Percentiles rank a stretch among this genome's conserved stretches.
These are phyloP conservation scores for Carduelis carduelis DNA, from an alignment of 2,797 vertebrate species.

Conservation along the genomic window DNA sequence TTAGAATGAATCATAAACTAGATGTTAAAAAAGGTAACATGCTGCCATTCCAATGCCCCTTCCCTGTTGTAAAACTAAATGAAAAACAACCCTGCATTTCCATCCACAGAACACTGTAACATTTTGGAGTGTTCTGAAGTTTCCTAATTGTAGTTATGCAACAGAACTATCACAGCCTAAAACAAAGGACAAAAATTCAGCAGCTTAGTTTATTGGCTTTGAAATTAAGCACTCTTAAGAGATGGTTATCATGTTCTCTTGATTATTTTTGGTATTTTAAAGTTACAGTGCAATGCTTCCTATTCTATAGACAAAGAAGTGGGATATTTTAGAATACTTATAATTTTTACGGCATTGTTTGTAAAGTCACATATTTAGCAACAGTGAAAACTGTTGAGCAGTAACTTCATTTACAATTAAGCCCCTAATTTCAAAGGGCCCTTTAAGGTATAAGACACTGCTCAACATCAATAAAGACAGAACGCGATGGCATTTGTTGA, in stretches of 20 bases:
- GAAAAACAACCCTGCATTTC: neutral
- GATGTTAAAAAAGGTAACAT: constrained; percentile 9
- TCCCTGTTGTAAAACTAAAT: constrained; percentile 19
- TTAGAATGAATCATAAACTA: constrained; percentile 39
- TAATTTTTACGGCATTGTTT: neutral
- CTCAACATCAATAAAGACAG: neutral
- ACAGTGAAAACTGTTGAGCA: neutral
- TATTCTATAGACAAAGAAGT: neutral
- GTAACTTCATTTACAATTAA: neutral
- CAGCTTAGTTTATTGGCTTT: neutral
- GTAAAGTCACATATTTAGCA: neutral
- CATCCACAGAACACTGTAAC: constrained; percentile 2
- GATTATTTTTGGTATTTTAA: constrained; percentile 17
- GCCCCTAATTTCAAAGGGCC: neutral
- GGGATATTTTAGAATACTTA: neutral
- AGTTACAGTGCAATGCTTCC: neutral
- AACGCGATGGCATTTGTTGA: neutral
- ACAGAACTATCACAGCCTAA: constrained; percentile 24
- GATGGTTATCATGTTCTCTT: neutral
- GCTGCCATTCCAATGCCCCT: neutral
- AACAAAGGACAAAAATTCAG: constrained; percentile 34
- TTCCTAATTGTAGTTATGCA: constrained; percentile 33
- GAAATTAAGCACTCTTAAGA: neutral
- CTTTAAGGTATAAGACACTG: neutral
- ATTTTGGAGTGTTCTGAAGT: constrained; percentile 18